Conservation (phyloP, 2,797 vertebrate species). For the Anguilla obscura region DNA sequence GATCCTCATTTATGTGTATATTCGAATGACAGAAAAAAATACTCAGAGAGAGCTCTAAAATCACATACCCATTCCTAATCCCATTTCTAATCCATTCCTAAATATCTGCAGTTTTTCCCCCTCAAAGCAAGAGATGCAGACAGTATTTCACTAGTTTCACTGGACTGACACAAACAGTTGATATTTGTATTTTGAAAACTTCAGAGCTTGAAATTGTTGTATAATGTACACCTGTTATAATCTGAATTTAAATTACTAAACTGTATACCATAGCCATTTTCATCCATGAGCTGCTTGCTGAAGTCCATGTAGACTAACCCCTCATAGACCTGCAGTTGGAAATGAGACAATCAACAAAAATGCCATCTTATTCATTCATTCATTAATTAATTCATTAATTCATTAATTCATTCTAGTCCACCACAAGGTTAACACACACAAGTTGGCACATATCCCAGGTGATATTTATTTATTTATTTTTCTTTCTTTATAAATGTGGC, state of each 20-base stretch:
- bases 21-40: background rate
- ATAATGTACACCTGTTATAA: background rate
- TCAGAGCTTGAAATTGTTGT: background rate
- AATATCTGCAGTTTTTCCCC: background rate
- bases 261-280: constrained; percentile 71
- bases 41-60: background rate
- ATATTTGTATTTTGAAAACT: background rate
- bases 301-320: constrained; percentile 85
- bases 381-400: background rate
- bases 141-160: background rate
- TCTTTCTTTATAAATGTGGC: too few relatives aligned
- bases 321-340: constrained; percentile 73
- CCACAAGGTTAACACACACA: background rate
- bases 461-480: too few relatives aligned
- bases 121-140: background rate
- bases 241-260: background rate
- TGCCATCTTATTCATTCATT: background rate
- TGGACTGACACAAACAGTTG: background rate
- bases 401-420: background rate
- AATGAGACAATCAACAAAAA: background rate
- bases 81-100: background rate
- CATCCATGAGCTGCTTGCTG: constrained; percentile 74
- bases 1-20: background rate
- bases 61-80: background rate
- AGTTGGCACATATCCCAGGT: too few relatives aligned